Evolutionary conservation across 2,797 vertebrate species (phyloP).

Genomic region (Nasua narica): DNA sequence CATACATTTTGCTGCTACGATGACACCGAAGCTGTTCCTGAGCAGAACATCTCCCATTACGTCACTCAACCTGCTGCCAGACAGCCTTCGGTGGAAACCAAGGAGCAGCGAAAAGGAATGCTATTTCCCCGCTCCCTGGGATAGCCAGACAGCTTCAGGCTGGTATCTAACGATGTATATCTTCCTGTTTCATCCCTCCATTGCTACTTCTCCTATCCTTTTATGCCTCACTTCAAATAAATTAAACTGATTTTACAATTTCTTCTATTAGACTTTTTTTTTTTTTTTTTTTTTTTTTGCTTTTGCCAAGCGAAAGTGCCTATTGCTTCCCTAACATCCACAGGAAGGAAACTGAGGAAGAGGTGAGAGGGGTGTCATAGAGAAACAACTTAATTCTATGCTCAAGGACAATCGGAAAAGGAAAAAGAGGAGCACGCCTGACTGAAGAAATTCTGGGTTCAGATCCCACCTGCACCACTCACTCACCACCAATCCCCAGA

Average conservation of each 20-base stretch:
- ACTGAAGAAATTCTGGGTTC: neutral
- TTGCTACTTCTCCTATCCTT: neutral
- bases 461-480: neutral
- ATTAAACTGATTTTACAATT: neutral
- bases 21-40: neutral
- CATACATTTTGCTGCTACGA: neutral
- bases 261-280: neutral
- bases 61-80: neutral
- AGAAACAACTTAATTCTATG: neutral
- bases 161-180: rapidly evolving
- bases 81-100: neutral
- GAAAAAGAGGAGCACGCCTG: neutral
- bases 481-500: neutral
- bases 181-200: neutral
- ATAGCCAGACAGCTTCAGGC: neutral
- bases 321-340: neutral
- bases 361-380: neutral
- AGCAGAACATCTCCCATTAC: neutral
- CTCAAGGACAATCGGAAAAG: neutral
- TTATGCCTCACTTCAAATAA: neutral
- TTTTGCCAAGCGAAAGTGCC: neutral
- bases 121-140: neutral
- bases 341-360: neutral
- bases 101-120: neutral
- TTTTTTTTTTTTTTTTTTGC: neutral